Percentiles rank a stretch among this genome's conserved stretches.
Evolutionary conservation across 2,113 vertebrate genomes (phyloP).

Genomic region (Ptilorrhoa leucosticta): DNA sequence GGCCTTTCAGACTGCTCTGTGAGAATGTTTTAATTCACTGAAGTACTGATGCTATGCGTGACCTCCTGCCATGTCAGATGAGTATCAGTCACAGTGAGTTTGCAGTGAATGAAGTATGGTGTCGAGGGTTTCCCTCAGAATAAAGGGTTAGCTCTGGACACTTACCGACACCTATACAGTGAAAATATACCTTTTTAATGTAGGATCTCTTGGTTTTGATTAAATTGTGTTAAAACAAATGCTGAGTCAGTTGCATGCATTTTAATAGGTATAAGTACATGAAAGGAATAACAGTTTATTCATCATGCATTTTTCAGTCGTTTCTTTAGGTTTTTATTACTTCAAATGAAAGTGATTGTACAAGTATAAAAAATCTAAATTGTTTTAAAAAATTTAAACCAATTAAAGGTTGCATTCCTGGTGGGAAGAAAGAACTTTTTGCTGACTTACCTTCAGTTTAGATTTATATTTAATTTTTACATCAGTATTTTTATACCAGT

Average conservation of each 20-base stretch:
- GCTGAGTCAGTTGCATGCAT: not conserved
- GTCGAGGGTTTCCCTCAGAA: fast-evolving
- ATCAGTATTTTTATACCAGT: not conserved
- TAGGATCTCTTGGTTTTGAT: not conserved
- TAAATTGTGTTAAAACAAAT: not conserved
- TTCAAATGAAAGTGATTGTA: not conserved
- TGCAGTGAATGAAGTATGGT: not conserved
- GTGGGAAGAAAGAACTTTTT: not conserved
- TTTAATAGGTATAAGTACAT: not conserved
- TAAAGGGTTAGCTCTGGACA: not conserved
- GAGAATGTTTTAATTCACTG: not conserved
- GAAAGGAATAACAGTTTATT: not conserved
- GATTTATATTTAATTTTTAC: not conserved
- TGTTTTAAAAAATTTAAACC: not conserved
- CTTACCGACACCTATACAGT: not conserved
- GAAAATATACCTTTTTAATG: not conserved
- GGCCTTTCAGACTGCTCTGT: not conserved
- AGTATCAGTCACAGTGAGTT: not conserved
- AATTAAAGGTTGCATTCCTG: not conserved
- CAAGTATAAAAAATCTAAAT: not conserved
- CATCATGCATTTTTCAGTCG: not conserved
- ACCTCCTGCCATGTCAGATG: not conserved
- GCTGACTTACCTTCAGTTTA: not conserved
- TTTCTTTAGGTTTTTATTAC: not conserved
- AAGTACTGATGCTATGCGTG: not conserved